These are phyloP conservation scores for Montifringilla adamsi DNA, from an alignment of 2,113 vertebrate genomes.

Conservation along the genomic window DNA sequence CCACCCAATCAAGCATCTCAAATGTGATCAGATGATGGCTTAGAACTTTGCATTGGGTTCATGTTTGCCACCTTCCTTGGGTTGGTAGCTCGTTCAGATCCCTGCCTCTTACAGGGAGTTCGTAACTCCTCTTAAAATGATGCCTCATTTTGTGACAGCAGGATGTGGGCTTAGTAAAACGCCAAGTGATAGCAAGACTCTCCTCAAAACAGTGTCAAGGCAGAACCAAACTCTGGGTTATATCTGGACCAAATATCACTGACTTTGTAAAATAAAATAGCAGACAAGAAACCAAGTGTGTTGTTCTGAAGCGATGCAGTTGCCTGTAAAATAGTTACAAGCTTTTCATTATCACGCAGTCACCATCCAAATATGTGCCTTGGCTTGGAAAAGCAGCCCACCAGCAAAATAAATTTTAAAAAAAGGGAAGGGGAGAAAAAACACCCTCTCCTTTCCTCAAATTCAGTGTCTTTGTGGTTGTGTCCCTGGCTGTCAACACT, in stretches of 20 bases:
- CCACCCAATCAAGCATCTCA: not conserved
- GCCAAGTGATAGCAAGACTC: not conserved
- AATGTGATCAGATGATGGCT: not conserved
- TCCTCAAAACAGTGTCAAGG: not conserved
- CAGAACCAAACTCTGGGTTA: not conserved
- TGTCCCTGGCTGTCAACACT: not conserved
- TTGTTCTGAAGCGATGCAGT: not conserved
- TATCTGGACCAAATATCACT: not conserved
- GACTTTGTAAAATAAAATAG: slow-evolving; percentile 18
- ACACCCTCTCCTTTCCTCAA: not conserved
- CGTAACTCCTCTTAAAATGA: not conserved
- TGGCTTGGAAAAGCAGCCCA: not conserved
- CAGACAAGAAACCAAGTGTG: slow-evolving; percentile 40
- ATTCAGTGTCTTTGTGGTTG: not conserved
- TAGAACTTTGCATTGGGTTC: not conserved
- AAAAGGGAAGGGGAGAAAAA: not conserved
- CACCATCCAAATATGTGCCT: slow-evolving; percentile 18
- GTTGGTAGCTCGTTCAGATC: not conserved
- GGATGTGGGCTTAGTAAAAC: not conserved
- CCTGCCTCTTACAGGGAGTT: not conserved
- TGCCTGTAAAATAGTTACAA: slow-evolving; percentile 19
- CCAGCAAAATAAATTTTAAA: not conserved
- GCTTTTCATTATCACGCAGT: slow-evolving; percentile 8
- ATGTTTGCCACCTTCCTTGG: not conserved
- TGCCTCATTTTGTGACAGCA: not conserved